Evolutionary conservation across 2,888 invertebrate genomes (phyloP).

Genomic region (Mesoligia furuncula): DNA sequence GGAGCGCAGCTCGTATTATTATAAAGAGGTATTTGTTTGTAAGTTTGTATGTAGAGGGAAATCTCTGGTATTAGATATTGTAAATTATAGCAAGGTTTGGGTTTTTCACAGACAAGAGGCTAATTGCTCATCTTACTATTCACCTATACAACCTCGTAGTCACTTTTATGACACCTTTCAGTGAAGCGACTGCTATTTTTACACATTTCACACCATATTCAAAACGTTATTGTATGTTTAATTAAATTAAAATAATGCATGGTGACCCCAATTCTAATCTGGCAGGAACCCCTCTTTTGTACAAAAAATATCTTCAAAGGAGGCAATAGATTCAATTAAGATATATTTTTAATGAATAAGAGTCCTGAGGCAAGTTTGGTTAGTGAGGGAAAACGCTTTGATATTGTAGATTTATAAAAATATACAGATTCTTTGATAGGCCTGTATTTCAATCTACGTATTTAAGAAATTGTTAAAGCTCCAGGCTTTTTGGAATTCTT

Average conservation of each 20-base stretch:
- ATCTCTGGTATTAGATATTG: too few species aligned
- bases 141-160: too few species aligned
- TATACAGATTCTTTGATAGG: conserved; percentile 12
- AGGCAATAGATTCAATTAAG: conserved; percentile 74
- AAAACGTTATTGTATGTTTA: not conserved
- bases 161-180: too few species aligned
- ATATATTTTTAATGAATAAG: conserved; percentile 74
- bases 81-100: too few species aligned
- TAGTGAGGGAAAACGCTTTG: conserved; percentile 51
- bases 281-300: conserved; percentile 14
- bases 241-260: conserved; percentile 6
- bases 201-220: not conserved
- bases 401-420: conserved; percentile 26
- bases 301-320: conserved; percentile 59
- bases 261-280: not conserved
- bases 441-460: conserved; percentile 9
- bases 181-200: too few species aligned
- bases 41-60: too few species aligned
- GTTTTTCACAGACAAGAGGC: too few species aligned
- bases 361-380: conserved; percentile 64
- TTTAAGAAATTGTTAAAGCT: conserved; percentile 2
- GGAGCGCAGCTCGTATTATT: too few species aligned
- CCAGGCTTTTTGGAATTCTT: conserved; percentile 10
- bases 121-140: too few species aligned
- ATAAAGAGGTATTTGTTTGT: too few species aligned